Base-by-base conservation (phyloP, 37 sponge, comb jelly and placozoan species). In the Ephydatia muelleri region DNA sequence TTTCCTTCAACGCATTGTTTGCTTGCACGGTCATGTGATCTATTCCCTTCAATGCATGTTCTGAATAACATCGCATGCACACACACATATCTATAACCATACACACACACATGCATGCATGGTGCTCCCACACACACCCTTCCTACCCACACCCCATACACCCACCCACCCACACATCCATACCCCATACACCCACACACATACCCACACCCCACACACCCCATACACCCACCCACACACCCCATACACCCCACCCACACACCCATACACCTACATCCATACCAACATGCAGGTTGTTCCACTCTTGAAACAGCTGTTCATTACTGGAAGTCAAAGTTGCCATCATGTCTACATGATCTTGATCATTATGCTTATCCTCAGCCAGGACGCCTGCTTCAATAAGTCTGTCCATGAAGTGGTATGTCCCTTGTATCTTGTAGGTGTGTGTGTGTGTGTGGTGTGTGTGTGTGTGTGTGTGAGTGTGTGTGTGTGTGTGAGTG, bases 261-360 rank as follows among this genome's bases (percentile, higher is more conserved):
- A 25, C 37, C 38, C 14, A 14, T 14, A n/a, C n/a, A n/a, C n/a
- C n/a, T 30, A 37, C 76, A 75, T 11, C 0, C 31, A 57, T 21
- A 49, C 67, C 12, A 29, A 25, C 19, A 27, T 16, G 3, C 82
- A 91, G 91, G 87, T 96, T 9, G 31, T 96, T 19, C 99, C 99
- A 0, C 71, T 98, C 49, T 83, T 98, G 14, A 68, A 89, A 29
- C 85, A 93, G 75, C 84, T 98, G 21, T 80, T 93, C 70, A 75
- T 80, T 29, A 81, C 89, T 49, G 97, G 93, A 19, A 65, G 65
- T 27, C 78, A 87, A 34, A 93, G 85, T 33, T 86, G 93, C 8
- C 99, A 98, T 72, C 97, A 94, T 76, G 78, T 96, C 83, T 98
- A 96, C 86, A 98, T 98, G 99, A 28, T 94, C 22, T 85, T 96